Conservation (phyloP, 2,113 vertebrate genomes). For the Crotophaga sulcirostris region DNA sequence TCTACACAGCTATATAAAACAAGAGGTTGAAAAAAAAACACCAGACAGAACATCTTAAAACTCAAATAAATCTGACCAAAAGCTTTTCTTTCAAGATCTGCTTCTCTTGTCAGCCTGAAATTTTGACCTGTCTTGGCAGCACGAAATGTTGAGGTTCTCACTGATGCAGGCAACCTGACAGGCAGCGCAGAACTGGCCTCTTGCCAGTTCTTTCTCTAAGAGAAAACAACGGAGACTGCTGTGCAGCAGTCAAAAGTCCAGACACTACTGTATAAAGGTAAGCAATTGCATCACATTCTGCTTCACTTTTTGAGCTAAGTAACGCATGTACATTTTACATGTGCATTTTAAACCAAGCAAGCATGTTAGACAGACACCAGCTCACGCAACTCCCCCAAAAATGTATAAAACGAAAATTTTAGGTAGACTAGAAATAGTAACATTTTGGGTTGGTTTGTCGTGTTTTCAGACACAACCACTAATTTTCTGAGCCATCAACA, state of each 20-base stretch:
- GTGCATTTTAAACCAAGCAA: neutral
- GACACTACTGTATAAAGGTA: neutral
- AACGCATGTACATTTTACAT: neutral
- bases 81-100: neutral
- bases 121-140: neutral
- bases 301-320: neutral
- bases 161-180: accelerated
- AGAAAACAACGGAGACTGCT: neutral
- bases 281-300: neutral
- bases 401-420: neutral
- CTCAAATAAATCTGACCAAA: neutral
- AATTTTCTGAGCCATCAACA: neutral
- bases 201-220: neutral
- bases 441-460: neutral
- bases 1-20: neutral
- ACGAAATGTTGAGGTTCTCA: neutral
- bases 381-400: neutral
- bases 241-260: neutral
- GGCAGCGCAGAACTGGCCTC: neutral
- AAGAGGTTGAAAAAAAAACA: neutral
- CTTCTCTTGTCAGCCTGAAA: neutral
- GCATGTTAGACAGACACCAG: neutral
- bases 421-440: neutral
- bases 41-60: neutral
- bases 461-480: neutral